Evolutionary conservation across 1,140 invertebrate species (phyloP).

Genomic region (Acyrthosiphon pisum): DNA sequence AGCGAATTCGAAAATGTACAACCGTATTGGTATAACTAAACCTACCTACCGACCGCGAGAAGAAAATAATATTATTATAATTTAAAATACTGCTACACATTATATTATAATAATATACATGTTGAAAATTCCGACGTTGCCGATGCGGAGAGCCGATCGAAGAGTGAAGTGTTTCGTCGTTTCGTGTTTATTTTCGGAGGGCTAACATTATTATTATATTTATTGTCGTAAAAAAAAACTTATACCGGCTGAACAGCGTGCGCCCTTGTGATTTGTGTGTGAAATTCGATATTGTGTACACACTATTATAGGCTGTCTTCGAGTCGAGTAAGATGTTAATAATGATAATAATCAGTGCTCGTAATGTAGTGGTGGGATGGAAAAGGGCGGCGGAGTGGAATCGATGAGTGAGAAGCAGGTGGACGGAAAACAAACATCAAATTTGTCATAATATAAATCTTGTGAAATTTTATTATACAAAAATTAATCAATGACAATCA

Average conservation of each 20-base stretch:
- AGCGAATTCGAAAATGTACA: background rate
- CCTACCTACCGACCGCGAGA: background rate
- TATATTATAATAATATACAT: background rate
- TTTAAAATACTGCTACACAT: background rate
- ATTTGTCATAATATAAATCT: background rate
- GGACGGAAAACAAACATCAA: background rate
- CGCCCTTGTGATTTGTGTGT: background rate
- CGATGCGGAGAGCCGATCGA: background rate
- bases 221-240: background rate
- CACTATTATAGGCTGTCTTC: background rate
- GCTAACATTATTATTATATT: background rate
- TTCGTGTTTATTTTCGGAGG: constrained; percentile 34
- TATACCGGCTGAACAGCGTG: background rate
- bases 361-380: background rate
- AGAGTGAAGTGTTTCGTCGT: constrained; percentile 10
- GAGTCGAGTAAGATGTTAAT: background rate
- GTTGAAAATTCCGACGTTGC: background rate
- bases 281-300: constrained; percentile 8
- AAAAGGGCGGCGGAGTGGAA: background rate
- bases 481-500: background rate
- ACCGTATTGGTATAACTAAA: no score
- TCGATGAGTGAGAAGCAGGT: background rate
- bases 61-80: background rate
- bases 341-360: background rate
- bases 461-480: background rate